Percentiles rank a stretch among this genome's conserved stretches.
Evolutionary conservation across 2,888 invertebrate species (phyloP).

Genomic region (Xestoiulus laeticollis): DNA sequence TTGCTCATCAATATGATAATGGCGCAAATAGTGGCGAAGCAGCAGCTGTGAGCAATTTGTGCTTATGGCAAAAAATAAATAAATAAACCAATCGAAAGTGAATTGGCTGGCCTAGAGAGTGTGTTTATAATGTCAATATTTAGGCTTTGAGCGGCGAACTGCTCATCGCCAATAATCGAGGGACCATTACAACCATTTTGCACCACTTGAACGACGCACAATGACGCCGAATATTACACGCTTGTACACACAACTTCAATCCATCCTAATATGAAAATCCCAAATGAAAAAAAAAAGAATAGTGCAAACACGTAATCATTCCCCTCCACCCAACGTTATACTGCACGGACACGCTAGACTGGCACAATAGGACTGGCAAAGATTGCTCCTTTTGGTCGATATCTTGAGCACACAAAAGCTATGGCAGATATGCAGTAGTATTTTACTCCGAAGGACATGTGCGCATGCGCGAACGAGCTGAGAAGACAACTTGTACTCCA

Average conservation of each 20-base stretch:
- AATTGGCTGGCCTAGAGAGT: not conserved
- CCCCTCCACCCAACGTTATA: not conserved
- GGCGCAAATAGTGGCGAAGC: conserved; percentile 90
- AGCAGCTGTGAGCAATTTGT: not conserved
- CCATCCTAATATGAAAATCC: conserved; percentile 33
- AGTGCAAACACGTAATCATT: conserved; percentile 35
- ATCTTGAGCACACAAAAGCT: conserved; percentile 23
- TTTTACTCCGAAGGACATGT: too few species aligned
- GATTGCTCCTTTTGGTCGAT: conserved; percentile 17
- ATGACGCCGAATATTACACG: conserved; percentile 27
- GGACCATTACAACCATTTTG: conserved; percentile 15
- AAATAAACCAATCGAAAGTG: not conserved
- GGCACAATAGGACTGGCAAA: conserved; percentile 13
- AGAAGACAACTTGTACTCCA: too few species aligned
- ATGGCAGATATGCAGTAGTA: not conserved
- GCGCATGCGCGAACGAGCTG: too few species aligned
- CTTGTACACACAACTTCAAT: conserved; percentile 7
- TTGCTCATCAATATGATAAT: conserved; percentile 66
- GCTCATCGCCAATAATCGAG: conserved; percentile 34
- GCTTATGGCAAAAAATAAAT: not conserved
- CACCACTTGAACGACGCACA: conserved; percentile 21
- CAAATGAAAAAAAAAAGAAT: conserved; percentile 3
- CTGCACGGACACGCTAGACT: not conserved
- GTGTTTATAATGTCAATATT: conserved; percentile 27
- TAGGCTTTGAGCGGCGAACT: not conserved